Evolutionary conservation across 1,140 invertebrate genomes (phyloP).

Genomic region (Achatina immaculata): DNA sequence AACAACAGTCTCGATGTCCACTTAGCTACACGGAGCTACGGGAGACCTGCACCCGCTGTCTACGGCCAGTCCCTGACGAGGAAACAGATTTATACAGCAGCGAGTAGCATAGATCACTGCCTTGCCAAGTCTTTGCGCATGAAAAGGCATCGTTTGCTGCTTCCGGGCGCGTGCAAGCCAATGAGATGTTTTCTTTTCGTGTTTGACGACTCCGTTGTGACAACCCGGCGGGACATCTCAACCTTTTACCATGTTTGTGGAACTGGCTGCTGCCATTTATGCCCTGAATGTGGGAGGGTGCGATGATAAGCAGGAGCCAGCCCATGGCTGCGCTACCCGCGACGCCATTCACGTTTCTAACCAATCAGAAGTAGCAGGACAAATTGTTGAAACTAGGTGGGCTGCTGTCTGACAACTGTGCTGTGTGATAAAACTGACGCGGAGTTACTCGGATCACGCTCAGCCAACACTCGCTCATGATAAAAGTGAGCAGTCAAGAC

Average conservation of each 20-base stretch:
- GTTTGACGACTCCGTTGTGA: background rate
- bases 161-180: slow-evolving; percentile 9
- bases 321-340: background rate
- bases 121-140: background rate
- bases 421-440: background rate
- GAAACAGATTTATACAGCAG: slow-evolving; percentile 7
- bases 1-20: background rate
- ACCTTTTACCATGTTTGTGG: slow-evolving; percentile 10
- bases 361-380: slow-evolving; percentile 9
- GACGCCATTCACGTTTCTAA: background rate
- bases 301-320: background rate
- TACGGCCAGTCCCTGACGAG: background rate
- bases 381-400: background rate
- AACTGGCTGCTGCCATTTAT: background rate
- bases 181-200: slow-evolving; percentile 22
- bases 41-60: background rate
- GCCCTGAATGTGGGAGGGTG: background rate
- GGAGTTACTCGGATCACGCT: no score
- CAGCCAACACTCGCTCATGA: no score
- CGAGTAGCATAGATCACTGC: slow-evolving; percentile 14
- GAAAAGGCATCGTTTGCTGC: background rate
- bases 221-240: background rate
- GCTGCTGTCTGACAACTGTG: background rate
- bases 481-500: no score
- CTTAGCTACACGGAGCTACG: background rate